A percentile compares a stretch with the other conserved stretches of the same genome.
Evolutionary conservation across 2,888 invertebrate species (phyloP).

Genomic region (Nezara viridula): DNA sequence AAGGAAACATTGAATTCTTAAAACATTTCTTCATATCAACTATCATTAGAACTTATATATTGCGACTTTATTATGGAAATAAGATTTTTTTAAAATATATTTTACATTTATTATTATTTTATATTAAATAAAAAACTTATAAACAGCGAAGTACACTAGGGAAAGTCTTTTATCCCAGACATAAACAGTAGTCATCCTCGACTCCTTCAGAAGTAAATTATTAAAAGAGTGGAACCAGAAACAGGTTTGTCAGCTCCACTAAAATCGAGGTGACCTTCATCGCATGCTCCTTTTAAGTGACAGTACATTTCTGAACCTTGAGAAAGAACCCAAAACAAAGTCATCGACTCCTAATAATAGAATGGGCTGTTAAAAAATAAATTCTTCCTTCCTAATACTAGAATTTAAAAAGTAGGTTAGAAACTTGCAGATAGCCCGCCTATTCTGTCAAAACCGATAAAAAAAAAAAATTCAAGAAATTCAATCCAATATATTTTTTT

Average conservation of each 20-base stretch:
- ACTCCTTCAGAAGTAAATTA: not conserved
- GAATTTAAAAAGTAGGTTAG: not conserved
- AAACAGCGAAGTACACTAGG: not conserved
- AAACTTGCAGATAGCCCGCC: not conserved
- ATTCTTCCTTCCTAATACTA: not conserved
- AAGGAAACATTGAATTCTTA: too few relatives aligned
- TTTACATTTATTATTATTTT: too few relatives aligned
- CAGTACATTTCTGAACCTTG: constrained; percentile 6
- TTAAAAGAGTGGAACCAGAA: constrained; percentile 8
- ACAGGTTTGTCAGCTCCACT: constrained; percentile 29
- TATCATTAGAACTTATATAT: too few relatives aligned
- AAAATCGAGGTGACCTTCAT: constrained; percentile 15
- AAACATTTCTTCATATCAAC: too few relatives aligned
- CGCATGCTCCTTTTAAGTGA: not conserved
- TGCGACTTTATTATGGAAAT: too few relatives aligned
- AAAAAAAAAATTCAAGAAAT: too few relatives aligned
- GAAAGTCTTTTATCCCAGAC: not conserved
- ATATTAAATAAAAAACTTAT: too few relatives aligned
- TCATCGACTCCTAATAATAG: not conserved
- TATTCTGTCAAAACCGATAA: too few relatives aligned
- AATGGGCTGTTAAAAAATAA: not conserved
- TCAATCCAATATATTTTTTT: too few relatives aligned
- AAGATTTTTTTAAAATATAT: too few relatives aligned
- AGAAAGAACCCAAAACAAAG: constrained; percentile 15
- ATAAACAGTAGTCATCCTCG: not conserved